A percentile compares a stretch with the other conserved stretches of the same genome.
These are phyloP conservation scores for Chlamydotis undulata DNA, from an alignment of 2,113 vertebrate species.

Conservation along the genomic window DNA sequence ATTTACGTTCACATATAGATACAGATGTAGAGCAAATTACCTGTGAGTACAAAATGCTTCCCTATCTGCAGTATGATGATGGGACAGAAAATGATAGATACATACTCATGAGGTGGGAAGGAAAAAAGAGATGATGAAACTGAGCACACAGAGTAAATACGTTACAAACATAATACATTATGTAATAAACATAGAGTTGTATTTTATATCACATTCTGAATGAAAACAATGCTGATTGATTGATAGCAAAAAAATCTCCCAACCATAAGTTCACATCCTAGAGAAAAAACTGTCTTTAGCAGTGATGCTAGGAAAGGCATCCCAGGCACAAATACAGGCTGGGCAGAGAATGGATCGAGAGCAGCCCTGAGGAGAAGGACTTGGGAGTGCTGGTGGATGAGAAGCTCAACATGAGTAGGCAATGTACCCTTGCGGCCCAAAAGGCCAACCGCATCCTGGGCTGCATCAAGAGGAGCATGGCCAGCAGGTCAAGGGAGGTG, in stretches of 20 bases:
- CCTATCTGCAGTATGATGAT: neutral
- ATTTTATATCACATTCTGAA: neutral
- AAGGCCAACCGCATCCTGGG: too few relatives aligned
- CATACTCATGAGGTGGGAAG: neutral
- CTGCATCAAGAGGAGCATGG: too few relatives aligned
- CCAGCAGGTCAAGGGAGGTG: too few relatives aligned
- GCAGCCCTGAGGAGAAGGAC: too few relatives aligned
- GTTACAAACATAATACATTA: neutral
- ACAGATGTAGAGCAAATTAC: neutral
- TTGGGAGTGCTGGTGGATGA: too few relatives aligned
- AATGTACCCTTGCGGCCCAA: too few relatives aligned
- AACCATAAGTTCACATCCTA: neutral
- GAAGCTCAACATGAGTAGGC: too few relatives aligned
- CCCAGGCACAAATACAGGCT: too few relatives aligned
- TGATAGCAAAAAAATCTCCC: neutral
- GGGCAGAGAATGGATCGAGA: too few relatives aligned
- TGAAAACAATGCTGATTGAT: neutral
- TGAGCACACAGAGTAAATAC: neutral
- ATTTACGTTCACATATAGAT: neutral
- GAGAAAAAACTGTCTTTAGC: neutral
- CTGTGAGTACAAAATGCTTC: neutral
- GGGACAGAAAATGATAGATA: neutral
- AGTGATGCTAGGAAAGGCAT: neutral
- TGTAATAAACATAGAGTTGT: neutral
- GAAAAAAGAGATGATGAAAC: neutral